Conservation (phyloP, 2,797 vertebrate genomes). For the Sardinella longiceps region DNA sequence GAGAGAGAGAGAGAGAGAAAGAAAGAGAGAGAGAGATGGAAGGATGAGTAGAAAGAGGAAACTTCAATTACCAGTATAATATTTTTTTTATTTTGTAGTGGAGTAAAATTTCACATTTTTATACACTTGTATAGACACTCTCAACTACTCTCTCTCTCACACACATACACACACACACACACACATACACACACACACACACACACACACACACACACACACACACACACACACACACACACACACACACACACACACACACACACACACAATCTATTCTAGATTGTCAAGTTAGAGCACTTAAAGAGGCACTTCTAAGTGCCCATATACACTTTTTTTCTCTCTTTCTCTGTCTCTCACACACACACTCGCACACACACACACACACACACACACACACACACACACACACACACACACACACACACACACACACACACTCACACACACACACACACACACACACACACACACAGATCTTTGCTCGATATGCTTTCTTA, state of each 20-base stretch:
- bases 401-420: background rate
- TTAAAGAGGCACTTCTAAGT: background rate
- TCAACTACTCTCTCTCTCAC: background rate
- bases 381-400: background rate
- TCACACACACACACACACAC: background rate
- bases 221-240: background rate
- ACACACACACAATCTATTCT: background rate
- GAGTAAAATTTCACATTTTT: no score
- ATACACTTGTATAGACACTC: background rate
- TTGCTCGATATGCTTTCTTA: slow-evolving; percentile 6
- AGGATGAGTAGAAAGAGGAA: background rate
- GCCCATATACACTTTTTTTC: background rate
- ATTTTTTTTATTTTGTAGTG: no score
- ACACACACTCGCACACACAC: background rate
- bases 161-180: background rate
- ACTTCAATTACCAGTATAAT: no score
- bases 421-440: background rate
- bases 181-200: background rate
- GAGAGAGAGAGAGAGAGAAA: background rate
- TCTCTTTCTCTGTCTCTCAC: background rate
- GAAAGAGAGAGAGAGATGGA: background rate
- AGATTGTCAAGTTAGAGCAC: background rate
- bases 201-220: background rate
- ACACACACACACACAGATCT: background rate
- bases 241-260: background rate